Base-by-base conservation (phyloP, 2,888 invertebrate genomes). In the Spilosoma lubricipeda region DNA sequence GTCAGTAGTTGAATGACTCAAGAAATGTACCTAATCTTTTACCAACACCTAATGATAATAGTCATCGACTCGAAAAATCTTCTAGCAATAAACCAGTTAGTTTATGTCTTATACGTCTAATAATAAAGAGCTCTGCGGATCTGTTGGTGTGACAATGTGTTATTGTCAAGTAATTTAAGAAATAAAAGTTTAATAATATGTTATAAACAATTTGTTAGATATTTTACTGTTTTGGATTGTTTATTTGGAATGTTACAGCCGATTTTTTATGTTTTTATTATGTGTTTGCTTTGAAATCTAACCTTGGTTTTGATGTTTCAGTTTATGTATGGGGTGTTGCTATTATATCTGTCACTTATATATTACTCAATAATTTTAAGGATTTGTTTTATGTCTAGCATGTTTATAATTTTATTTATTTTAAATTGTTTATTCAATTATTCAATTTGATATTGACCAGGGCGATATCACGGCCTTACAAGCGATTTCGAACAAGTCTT, bases 91-190 rank as follows among this genome's bases (percentile, higher is more conserved):
- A 89, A 86, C 73, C 48, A 76, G 74, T 78, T 82, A 85, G 82
- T 87, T 88, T 88, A 87, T 80, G 71, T 76, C 80, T 75, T 77
- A 64, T 85, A 77, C 74, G 48, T 80, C 83, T 88, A 90, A 91
- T 91, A 92, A 93, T 93, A 90, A 91, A 89, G 85, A 86, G 87
- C 80, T 84, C 80, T 82, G 83, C 87, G 86, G 86, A 84, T 87
- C 87, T 90, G 91, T 91, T 92, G 89, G 90, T 84, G 81, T 89
- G 79, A 89, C 91, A 88, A 89, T 93, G 87, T 91, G 90, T 94
- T 92, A 92, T 92, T 93, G 94, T 93, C 94, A 93, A 89, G 90
- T 90, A 88, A 91, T 91, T 91, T 91, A 90, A 90, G 89, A 90
- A 89, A 90, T 87, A 84, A 84, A 77, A 89, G 90, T 90, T 93